These are phyloP conservation scores for Serrognathus titanus DNA, from an alignment of 2,888 invertebrate genomes.

Conservation along the genomic window DNA sequence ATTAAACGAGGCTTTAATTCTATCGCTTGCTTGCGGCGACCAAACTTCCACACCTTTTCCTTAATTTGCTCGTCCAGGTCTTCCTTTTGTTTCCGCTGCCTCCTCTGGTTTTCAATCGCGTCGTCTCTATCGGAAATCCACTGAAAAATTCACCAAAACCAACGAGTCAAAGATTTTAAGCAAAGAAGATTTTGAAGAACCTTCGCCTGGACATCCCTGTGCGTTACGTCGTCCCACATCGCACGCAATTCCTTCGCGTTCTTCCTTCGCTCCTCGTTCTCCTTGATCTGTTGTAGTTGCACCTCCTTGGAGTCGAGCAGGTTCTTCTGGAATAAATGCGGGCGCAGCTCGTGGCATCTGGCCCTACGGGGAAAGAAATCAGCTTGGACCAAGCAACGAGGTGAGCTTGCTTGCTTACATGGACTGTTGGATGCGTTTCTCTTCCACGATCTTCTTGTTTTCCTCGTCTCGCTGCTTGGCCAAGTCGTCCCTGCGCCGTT, in stretches of 20 bases:
- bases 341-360: slow-evolving; percentile 50
- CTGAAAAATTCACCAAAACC: slow-evolving; percentile 36
- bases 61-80: slow-evolving; percentile 41
- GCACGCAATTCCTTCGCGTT: slow-evolving; percentile 56
- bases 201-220: slow-evolving; percentile 56
- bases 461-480: slow-evolving; percentile 54
- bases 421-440: slow-evolving; percentile 49
- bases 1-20: background rate
- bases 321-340: slow-evolving; percentile 49
- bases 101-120: slow-evolving; percentile 46
- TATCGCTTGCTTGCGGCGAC: background rate
- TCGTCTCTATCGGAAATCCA: slow-evolving; percentile 55
- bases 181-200: slow-evolving; percentile 28
- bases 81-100: slow-evolving; percentile 45
- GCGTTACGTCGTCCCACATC: slow-evolving; percentile 60
- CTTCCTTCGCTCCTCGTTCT: slow-evolving; percentile 54
- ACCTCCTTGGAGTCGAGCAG: slow-evolving; percentile 53
- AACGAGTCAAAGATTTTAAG: too few relatives aligned
- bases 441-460: slow-evolving; percentile 50
- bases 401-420: slow-evolving; percentile 28
- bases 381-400: too few relatives aligned
- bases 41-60: slow-evolving; percentile 32
- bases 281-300: slow-evolving; percentile 60
- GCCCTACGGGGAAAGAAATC: slow-evolving; percentile 23
- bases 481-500: slow-evolving; percentile 48